phyloP scores from a whole-genome alignment of 2,888 invertebrate species.

The Fragum sueziense region DNA sequence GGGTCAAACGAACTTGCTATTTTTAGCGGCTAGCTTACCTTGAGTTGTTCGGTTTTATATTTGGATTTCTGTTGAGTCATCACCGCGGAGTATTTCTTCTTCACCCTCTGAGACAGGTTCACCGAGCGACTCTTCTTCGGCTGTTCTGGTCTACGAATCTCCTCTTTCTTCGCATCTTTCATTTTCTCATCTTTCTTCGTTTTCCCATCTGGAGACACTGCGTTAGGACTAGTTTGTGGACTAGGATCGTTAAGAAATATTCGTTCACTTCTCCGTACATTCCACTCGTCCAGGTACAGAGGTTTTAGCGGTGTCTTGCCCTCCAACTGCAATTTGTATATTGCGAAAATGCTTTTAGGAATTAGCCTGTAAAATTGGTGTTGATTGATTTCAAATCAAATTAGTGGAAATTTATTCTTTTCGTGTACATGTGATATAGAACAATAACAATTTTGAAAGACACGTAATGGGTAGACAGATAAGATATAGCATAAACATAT shows the following conservation, averaged over 20 bases:
- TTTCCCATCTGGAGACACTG: constrained; percentile 27
- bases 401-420: too few relatives aligned
- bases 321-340: constrained; percentile 65
- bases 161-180: constrained; percentile 30
- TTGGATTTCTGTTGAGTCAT: constrained; percentile 54
- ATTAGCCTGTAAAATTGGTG: too few relatives aligned
- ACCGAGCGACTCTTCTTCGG: constrained; percentile 44
- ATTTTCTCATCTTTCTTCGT: constrained; percentile 21
- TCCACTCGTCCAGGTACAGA: constrained; percentile 79
- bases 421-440: too few relatives aligned
- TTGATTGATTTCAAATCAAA: too few relatives aligned
- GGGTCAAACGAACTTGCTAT: not conserved
- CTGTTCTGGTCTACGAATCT: constrained; percentile 28
- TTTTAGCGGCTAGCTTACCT: too few relatives aligned
- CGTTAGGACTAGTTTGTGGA: constrained; percentile 73
- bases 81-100: constrained; percentile 74
- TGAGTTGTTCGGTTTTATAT: constrained; percentile 55
- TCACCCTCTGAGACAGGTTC: constrained; percentile 74
- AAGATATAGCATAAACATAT: too few relatives aligned
- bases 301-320: constrained; percentile 69
- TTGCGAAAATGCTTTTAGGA: too few relatives aligned
- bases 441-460: too few relatives aligned
- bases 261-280: constrained; percentile 81
- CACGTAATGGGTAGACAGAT: too few relatives aligned
- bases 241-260: constrained; percentile 82